These are phyloP conservation scores for Bombus balteatus DNA, from an alignment of 1,140 invertebrate species.

Conservation along the genomic window DNA sequence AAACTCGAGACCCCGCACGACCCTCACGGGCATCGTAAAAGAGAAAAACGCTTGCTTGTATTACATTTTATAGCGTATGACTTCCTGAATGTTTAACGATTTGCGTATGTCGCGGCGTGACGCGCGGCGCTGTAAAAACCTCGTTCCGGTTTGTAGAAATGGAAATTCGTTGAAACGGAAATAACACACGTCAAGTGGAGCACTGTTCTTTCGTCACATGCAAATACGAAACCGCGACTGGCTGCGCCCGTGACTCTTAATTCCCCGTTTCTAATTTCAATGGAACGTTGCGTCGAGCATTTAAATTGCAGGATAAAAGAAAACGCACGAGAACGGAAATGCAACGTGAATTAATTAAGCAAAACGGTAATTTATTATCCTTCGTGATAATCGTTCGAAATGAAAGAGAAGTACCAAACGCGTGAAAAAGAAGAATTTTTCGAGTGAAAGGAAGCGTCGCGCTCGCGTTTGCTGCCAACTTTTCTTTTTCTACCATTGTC, in stretches of 20 bases:
- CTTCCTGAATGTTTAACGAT: constrained; percentile 62
- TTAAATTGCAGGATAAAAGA: not conserved
- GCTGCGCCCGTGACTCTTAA: not conserved
- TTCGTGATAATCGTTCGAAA: not conserved
- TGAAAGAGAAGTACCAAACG: not conserved
- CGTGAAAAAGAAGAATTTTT: not conserved
- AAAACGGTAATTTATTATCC: not conserved
- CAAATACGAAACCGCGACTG: not conserved
- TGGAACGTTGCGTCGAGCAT: not conserved
- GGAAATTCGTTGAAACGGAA: constrained; percentile 26
- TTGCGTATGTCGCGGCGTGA: constrained; percentile 9
- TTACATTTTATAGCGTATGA: constrained; percentile 53
- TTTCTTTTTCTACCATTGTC: constrained; percentile 70
- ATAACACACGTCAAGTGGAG: not conserved
- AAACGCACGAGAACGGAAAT: not conserved
- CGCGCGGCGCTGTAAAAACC: constrained; percentile 8
- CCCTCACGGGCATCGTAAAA: constrained; percentile 50
- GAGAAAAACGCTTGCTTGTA: constrained; percentile 46
- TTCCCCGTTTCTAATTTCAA: not conserved
- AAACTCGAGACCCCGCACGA: constrained; percentile 28
- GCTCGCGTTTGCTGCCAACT: constrained; percentile 66
- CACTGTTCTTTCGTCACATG: not conserved
- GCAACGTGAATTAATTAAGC: not conserved
- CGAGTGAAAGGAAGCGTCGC: constrained; percentile 12
- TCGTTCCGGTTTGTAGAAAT: not conserved